Percentiles rank a stretch among this genome's conserved stretches.
Conservation (phyloP, 1,140 invertebrate genomes). For the Schlechtendalia chinensis region DNA sequence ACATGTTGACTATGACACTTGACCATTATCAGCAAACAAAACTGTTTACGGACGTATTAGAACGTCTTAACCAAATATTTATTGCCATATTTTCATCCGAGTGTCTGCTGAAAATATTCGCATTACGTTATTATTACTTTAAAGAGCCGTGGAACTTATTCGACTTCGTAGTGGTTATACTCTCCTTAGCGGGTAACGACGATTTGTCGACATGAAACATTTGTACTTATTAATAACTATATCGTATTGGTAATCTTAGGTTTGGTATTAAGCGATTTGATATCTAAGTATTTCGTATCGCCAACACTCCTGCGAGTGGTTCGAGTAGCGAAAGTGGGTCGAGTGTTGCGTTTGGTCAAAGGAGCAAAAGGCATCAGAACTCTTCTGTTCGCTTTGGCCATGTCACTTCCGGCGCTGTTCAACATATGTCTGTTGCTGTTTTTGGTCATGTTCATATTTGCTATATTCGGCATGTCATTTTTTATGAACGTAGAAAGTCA, state of each 20-base stretch:
- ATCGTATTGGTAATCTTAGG: slow-evolving; percentile 62
- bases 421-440: slow-evolving; percentile 98
- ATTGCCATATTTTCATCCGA: slow-evolving; percentile 97
- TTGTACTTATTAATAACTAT: slow-evolving; percentile 25
- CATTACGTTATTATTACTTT: slow-evolving; percentile 96
- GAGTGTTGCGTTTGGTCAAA: slow-evolving; percentile 94
- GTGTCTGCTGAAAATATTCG: slow-evolving; percentile 96
- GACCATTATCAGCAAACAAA: slow-evolving; percentile 90
- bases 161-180: slow-evolving; percentile 97
- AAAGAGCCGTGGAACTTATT: slow-evolving; percentile 99
- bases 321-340: slow-evolving; percentile 94
- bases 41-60: slow-evolving; percentile 78
- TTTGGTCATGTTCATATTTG: slow-evolving; percentile 98
- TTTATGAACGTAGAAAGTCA: slow-evolving; percentile 96
- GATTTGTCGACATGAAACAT: not conserved
- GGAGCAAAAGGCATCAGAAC: slow-evolving; percentile 96
- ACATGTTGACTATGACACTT: slow-evolving; percentile 98
- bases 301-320: slow-evolving; percentile 95
- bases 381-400: slow-evolving; percentile 93
- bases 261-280: slow-evolving; percentile 91
- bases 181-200: slow-evolving; percentile 88
- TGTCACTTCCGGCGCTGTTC: slow-evolving; percentile 96
- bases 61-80: slow-evolving; percentile 94
- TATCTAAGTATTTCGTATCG: slow-evolving; percentile 96
- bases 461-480: slow-evolving; percentile 99